phyloP scores from a whole-genome alignment of 2,113 vertebrate genomes.

The Monarcha castaneiventris region DNA sequence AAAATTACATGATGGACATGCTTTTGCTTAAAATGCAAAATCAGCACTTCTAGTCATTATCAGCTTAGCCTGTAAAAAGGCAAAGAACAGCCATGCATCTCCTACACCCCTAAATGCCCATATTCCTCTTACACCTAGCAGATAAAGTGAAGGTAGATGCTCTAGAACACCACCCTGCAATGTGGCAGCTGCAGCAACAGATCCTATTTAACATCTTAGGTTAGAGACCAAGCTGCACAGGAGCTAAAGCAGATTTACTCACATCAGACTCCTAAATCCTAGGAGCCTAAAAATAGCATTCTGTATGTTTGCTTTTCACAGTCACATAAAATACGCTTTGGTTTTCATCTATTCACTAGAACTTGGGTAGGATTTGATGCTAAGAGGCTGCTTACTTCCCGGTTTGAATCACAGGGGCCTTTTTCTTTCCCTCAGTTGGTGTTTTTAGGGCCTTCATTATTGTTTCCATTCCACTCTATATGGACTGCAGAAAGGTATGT shows the following conservation, averaged over 20 bases:
- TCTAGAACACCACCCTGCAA: neutral
- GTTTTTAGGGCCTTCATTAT: neutral
- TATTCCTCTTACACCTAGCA: neutral
- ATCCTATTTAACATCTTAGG: neutral
- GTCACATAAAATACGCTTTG: neutral
- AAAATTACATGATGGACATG: neutral
- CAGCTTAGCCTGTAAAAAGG: neutral
- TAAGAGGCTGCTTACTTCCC: neutral
- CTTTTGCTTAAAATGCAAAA: neutral
- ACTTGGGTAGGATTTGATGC: neutral
- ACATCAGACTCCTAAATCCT: neutral
- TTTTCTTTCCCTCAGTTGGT: neutral
- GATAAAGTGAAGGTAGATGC: neutral
- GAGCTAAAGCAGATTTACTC: neutral
- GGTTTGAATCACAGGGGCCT: neutral
- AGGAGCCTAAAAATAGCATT: neutral
- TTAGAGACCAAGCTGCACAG: neutral
- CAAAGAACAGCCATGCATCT: neutral
- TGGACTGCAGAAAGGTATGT: neutral
- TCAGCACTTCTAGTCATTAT: neutral
- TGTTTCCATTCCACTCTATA: neutral
- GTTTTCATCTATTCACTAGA: neutral
- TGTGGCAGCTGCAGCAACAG: neutral
- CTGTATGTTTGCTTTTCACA: neutral
- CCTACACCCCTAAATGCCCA: neutral